Conservation (phyloP, 2,113 vertebrate genomes). For the Ornithorhynchus anatinus region DNA sequence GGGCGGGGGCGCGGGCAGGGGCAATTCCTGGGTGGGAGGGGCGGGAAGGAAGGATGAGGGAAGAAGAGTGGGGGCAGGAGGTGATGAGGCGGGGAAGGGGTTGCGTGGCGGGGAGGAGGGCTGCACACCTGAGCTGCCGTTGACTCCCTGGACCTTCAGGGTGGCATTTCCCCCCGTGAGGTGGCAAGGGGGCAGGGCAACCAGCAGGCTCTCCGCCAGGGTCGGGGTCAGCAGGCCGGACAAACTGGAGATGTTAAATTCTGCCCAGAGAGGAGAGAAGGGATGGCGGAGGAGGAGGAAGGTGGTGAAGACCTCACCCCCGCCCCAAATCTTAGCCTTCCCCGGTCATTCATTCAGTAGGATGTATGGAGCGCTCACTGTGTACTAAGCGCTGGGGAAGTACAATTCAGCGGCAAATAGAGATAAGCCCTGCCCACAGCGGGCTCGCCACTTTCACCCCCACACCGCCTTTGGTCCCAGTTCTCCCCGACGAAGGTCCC, state of each 20-base stretch:
- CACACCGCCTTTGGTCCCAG: too few relatives aligned
- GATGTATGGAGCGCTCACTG: too few relatives aligned
- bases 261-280: neutral
- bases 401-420: too few relatives aligned
- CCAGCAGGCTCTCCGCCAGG: constrained; percentile 44
- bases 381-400: too few relatives aligned
- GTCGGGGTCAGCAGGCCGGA: constrained; percentile 37
- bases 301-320: neutral
- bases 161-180: constrained; percentile 52
- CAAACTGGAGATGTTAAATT: constrained; percentile 60
- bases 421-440: too few relatives aligned
- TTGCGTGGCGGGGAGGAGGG: too few relatives aligned
- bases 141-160: constrained; percentile 45
- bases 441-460: too few relatives aligned
- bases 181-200: constrained; percentile 55
- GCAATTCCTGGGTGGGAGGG: neutral
- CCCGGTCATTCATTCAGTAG: too few relatives aligned
- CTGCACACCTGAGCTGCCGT: constrained; percentile 53
- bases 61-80: neutral
- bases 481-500: too few relatives aligned
- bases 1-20: neutral
- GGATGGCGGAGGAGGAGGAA: neutral
- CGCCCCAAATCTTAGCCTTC: neutral
- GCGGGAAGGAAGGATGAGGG: neutral
- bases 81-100: neutral